Conservation (phyloP, 2,113 vertebrate species). For the Daphoenositta chrysoptera region DNA sequence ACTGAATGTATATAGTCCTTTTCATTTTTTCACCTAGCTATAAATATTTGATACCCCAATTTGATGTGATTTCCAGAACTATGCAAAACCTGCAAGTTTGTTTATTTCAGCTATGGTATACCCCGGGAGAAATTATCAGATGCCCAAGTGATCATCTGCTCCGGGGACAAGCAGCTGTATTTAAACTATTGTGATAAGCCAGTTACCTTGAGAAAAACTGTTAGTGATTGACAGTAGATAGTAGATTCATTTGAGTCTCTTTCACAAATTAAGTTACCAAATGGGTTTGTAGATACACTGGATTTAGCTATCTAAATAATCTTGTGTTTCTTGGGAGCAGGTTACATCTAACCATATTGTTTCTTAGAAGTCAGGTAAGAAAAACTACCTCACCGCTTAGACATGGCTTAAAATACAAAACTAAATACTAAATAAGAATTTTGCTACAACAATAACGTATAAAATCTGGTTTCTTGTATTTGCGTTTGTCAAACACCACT, state of each 20-base stretch:
- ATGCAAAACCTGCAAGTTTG: neutral
- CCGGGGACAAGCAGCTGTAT: neutral
- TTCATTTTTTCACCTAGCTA: neutral
- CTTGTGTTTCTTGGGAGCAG: neutral
- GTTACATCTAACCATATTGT: neutral
- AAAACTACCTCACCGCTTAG: neutral
- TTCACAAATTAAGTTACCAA: neutral
- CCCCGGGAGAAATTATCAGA: neutral
- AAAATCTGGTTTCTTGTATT: neutral
- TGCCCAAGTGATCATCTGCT: neutral
- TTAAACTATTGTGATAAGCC: neutral
- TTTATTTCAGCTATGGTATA: neutral
- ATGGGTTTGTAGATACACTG: neutral
- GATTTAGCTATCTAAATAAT: neutral
- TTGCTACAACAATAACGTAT: neutral
- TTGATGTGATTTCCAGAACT: neutral
- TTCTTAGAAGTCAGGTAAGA: neutral
- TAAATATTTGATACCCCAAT: neutral
- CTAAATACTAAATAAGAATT: neutral
- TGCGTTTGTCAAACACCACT: neutral
- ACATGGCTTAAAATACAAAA: neutral
- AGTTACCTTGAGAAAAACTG: neutral
- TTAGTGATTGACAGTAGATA: neutral
- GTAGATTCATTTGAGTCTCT: neutral
- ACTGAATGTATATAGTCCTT: neutral